Conservation (phyloP, 2,113 vertebrate species). For the Vulpes lagopus region DNA sequence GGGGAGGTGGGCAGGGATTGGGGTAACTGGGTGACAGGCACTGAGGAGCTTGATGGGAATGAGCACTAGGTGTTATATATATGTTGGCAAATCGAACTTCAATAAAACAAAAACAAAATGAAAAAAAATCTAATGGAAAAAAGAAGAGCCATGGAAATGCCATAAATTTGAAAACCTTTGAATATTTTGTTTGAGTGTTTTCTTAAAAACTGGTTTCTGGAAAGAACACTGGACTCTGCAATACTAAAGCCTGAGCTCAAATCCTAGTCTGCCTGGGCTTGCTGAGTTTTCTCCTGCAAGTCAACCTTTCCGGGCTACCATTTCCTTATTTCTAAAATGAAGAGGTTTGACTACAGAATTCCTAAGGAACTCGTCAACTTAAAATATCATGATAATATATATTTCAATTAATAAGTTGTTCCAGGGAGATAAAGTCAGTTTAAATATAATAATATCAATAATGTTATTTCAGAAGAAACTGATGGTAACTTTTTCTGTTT, state of each 20-base stretch:
- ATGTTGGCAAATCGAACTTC: too few relatives aligned
- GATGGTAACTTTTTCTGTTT: neutral
- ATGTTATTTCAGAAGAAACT: conserved; percentile 41
- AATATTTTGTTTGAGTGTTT: neutral
- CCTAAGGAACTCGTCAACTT: neutral
- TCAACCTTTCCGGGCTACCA: neutral
- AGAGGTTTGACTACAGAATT: neutral
- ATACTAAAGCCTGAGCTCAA: conserved; percentile 16
- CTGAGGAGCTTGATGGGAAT: too few relatives aligned
- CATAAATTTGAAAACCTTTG: neutral
- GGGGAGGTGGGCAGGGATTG: too few relatives aligned
- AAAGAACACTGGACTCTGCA: neutral
- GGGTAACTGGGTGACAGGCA: too few relatives aligned
- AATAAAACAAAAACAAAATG: too few relatives aligned
- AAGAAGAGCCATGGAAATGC: neutral
- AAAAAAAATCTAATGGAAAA: neutral
- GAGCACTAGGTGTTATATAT: too few relatives aligned
- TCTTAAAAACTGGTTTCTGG: neutral
- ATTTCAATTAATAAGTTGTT: conserved; percentile 33
- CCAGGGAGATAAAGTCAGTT: neutral
- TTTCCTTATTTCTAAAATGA: conserved; percentile 25
- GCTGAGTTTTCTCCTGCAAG: neutral
- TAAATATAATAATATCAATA: neutral
- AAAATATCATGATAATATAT: conserved; percentile 29
- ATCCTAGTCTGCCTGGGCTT: neutral